A percentile compares a stretch with the other conserved stretches of the same genome.
Evolutionary conservation across 2,797 vertebrate genomes (phyloP).

Genomic region (Tokudaia muenninki): DNA sequence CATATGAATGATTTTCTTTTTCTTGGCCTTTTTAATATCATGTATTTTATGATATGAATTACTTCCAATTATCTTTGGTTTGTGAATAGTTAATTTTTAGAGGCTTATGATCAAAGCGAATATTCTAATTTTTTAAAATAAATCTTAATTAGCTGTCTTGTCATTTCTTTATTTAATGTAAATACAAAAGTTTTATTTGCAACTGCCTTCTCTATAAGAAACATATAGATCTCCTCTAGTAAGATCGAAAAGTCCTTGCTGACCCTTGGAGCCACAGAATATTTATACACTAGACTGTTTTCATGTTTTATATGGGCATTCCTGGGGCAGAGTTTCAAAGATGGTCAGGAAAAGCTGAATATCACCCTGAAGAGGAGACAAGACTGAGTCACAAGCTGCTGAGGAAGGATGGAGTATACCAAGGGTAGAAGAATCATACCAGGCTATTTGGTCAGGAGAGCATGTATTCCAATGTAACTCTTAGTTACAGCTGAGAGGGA

Average conservation of each 20-base stretch:
- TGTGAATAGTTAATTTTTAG: constrained; percentile 55
- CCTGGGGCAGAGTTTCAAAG: not conserved
- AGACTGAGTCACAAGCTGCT: not conserved
- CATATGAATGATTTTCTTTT: constrained; percentile 7
- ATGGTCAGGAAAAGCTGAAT: not conserved
- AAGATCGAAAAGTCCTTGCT: not conserved
- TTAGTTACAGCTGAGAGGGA: not conserved
- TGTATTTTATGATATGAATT: constrained; percentile 22
- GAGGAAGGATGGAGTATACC: not conserved
- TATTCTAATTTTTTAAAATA: constrained; percentile 46
- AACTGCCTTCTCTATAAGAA: constrained; percentile 45
- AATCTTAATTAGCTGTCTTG: constrained; percentile 15
- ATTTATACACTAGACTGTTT: not conserved
- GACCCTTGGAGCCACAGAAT: not conserved
- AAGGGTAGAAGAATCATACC: not conserved
- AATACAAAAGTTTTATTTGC: constrained; percentile 14
- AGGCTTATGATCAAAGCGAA: constrained; percentile 10
- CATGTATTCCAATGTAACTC: not conserved
- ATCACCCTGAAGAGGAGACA: not conserved
- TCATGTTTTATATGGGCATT: not conserved
- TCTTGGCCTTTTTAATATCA: constrained; percentile 46
- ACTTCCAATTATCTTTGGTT: constrained; percentile 29
- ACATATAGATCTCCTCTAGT: not conserved
- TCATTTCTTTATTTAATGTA: constrained; percentile 53
- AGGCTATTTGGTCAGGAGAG: not conserved